phyloP scores from a whole-genome alignment of 2,797 vertebrate species.

The Zalophus californianus region DNA sequence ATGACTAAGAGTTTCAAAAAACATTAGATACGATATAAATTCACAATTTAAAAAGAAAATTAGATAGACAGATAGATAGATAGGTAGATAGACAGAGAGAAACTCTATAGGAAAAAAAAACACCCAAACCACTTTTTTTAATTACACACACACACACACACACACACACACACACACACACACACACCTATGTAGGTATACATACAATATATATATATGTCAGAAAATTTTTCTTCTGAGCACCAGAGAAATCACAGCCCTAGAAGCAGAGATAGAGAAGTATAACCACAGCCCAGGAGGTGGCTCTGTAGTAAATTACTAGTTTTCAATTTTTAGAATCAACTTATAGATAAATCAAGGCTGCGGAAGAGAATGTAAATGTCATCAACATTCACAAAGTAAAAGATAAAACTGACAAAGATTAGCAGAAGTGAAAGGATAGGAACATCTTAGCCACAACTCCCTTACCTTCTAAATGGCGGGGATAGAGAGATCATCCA shows the following conservation, averaged over 20 bases:
- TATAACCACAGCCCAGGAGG: background rate
- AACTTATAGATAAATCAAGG: background rate
- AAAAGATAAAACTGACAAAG: background rate
- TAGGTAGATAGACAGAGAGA: background rate
- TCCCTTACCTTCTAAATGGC: too few species aligned
- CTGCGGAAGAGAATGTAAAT: background rate
- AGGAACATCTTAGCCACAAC: background rate
- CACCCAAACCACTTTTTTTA: background rate
- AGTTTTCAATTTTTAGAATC: background rate
- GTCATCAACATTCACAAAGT: background rate
- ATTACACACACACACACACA: background rate
- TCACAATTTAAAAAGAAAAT: background rate
- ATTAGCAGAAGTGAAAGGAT: background rate
- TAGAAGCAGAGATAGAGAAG: background rate
- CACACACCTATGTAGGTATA: background rate
- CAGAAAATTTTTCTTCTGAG: background rate
- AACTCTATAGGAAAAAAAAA: background rate
- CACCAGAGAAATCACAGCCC: background rate
- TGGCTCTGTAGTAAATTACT: background rate
- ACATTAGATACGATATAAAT: background rate
- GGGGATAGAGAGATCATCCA: fast-evolving
- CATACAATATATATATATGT: background rate
- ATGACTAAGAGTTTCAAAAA: background rate
- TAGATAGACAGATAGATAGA: background rate
- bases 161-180: background rate